Conservation (phyloP, 2,113 vertebrate species). For the Maccullochella peelii region DNA sequence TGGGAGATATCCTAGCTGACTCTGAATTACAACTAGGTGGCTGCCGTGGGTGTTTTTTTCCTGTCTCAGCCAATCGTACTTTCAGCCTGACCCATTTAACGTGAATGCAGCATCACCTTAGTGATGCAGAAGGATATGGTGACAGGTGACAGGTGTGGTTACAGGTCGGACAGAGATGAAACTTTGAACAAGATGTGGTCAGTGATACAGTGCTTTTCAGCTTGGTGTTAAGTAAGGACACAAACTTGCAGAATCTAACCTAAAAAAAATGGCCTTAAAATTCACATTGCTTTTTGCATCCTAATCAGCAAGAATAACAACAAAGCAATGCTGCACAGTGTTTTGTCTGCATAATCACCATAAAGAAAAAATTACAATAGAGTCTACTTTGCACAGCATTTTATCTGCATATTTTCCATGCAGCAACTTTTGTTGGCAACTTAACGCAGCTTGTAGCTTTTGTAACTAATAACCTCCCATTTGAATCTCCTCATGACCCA, state of each 20-base stretch:
- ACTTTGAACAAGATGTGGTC: not conserved
- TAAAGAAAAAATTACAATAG: conserved; percentile 11
- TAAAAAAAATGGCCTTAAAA: not conserved
- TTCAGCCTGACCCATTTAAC: not conserved
- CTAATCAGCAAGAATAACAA: conserved; percentile 3
- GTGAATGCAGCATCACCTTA: not conserved
- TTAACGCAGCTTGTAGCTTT: conserved; percentile 8
- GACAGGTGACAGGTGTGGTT: not conserved
- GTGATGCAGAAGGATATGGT: not conserved
- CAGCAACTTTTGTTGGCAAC: not conserved
- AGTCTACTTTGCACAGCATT: conserved; percentile 16
- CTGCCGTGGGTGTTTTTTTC: not conserved
- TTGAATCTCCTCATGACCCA: conserved; percentile 28
- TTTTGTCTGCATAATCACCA: not conserved
- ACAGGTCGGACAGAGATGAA: not conserved
- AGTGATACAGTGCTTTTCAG: not conserved
- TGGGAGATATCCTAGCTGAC: not conserved
- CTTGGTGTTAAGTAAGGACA: not conserved
- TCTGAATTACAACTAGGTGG: not conserved
- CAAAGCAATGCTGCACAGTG: not conserved
- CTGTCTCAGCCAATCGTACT: not conserved
- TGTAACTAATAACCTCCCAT: conserved; percentile 29
- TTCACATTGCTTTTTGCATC: not conserved
- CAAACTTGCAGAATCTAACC: not conserved
- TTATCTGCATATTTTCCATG: conserved; percentile 11